Evolutionary conservation across 2,797 vertebrate genomes (phyloP), one percentile per base, ranked within the genome.

Genomic region (Pangasius djambal): DNA sequence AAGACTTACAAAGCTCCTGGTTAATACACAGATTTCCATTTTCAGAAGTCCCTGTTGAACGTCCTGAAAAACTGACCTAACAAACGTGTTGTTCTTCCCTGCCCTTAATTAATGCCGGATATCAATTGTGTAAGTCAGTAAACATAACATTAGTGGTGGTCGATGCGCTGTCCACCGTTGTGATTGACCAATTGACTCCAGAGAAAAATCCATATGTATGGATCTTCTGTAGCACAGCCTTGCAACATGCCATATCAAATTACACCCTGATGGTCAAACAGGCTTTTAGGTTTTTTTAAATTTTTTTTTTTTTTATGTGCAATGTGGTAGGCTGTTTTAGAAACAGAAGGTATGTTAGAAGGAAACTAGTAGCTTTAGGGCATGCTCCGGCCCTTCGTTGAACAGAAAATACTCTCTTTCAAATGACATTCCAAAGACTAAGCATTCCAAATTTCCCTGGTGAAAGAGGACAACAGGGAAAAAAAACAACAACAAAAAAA

Each of bases 361-460:
- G 70, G 81, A 85, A 91, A 69, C 40, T 61, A 48, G 50, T 65
- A 89, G 90, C 90, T 89, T 89, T 70, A 86, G 85, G 90, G 89
- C 84, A 90, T 90, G 85, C 63, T 90, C 48, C 74, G 91, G 59
- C 93, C 94, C 91, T 93, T 88, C 87, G 88, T 83, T 83, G 82
- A 90, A 50, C 44, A 77, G 86, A 90, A 87, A 44, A 87, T 3
- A 0, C 44, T 85, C 91, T 92, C 86, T 91, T 93, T 92, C 89
- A 92, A 55, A 75, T 92, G 91, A 91, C 90, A 89, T 91, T 93
- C 90, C 61, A 90, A 87, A 89, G 83, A 79, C 89, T 94, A 90
- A 89, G 86, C 78, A 78, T 79, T 82, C 72, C 89, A 86, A 90
- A 88, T 85, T 90, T 89, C 86, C 89, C 91, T 74, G 83, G 86